phyloP scores from a whole-genome alignment of 2,113 vertebrate genomes.

The Tychaedon coryphoeus region DNA sequence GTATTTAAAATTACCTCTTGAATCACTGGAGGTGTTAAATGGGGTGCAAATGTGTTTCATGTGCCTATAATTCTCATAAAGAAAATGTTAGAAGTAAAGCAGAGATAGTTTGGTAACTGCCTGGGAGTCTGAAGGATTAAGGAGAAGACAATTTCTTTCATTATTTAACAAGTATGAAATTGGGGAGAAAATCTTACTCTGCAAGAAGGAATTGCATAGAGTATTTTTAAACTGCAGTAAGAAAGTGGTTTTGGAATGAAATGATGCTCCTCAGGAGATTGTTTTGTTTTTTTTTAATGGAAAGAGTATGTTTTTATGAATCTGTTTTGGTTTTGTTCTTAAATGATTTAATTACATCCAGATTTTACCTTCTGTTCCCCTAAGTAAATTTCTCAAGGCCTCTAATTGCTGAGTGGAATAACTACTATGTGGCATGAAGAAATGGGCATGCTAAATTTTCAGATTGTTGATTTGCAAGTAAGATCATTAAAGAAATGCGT shows the following conservation, averaged over 20 bases:
- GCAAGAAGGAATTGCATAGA: not conserved
- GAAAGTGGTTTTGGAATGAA: not conserved
- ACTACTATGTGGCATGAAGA: not conserved
- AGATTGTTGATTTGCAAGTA: not conserved
- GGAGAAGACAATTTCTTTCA: not conserved
- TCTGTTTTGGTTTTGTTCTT: not conserved
- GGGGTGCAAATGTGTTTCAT: not conserved
- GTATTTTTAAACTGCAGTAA: not conserved
- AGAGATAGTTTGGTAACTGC: not conserved
- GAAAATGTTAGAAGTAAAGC: not conserved
- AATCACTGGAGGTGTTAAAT: not conserved
- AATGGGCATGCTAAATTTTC: not conserved
- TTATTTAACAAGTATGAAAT: not conserved
- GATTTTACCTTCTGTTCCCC: not conserved
- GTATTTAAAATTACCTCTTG: not conserved
- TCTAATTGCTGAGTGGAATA: not conserved
- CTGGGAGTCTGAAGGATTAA: not conserved
- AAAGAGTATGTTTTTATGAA: not conserved
- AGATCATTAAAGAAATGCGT: not conserved
- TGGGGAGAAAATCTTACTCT: not conserved
- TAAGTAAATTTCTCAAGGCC: not conserved
- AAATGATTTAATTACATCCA: not conserved
- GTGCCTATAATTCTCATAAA: not conserved
- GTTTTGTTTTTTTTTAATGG: not conserved
- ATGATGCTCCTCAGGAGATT: not conserved